A percentile compares a stretch with the other conserved stretches of the same genome.
Conservation (phyloP, 2,113 vertebrate genomes). For the Microcebus lehilahytsara region DNA sequence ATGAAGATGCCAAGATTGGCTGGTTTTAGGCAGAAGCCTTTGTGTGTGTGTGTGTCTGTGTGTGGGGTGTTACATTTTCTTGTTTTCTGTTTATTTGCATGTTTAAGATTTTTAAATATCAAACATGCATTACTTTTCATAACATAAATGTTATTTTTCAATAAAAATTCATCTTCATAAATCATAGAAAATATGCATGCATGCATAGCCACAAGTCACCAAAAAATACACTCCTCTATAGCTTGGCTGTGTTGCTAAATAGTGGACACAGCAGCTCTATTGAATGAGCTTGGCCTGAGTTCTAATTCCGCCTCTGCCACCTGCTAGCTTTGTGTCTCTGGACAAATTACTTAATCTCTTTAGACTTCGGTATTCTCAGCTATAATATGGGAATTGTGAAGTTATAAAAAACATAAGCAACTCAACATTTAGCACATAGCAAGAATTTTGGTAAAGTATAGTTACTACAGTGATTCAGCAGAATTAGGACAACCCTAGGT, state of each 20-base stretch:
- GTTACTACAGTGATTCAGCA: neutral
- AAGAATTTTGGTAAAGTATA: neutral
- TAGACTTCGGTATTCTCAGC: neutral
- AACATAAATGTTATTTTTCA: constrained; percentile 1
- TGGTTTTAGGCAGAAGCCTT: neutral
- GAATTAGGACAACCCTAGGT: neutral
- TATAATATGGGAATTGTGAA: neutral
- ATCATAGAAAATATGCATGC: neutral
- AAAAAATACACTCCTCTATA: neutral
- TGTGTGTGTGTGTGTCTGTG: neutral
- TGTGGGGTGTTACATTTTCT: neutral
- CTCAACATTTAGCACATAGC: neutral
- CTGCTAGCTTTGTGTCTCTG: neutral
- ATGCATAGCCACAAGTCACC: neutral
- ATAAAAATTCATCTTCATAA: neutral
- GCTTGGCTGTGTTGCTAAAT: neutral
- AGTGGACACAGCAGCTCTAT: neutral
- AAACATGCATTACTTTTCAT: neutral
- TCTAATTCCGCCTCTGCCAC: neutral
- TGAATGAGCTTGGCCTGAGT: neutral
- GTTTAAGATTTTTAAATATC: neutral
- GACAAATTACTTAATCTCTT: neutral
- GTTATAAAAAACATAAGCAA: constrained; percentile 14
- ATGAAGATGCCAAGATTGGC: neutral
- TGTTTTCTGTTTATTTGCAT: neutral